phyloP scores from a whole-genome alignment of 2,797 vertebrate genomes.

The Margarornis squamiger region DNA sequence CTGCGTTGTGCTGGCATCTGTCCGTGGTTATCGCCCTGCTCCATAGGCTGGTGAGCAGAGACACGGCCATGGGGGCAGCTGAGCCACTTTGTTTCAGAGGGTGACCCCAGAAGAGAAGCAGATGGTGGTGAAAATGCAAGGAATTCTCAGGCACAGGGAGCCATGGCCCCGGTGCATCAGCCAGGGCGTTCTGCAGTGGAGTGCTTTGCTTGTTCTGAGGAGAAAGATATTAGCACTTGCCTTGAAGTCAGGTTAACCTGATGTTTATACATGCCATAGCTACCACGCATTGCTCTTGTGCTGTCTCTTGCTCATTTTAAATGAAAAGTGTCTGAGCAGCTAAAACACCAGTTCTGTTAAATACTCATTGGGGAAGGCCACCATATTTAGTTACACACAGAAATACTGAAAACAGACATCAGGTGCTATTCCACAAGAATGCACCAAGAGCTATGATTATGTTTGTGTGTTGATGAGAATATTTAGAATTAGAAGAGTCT shows the following conservation, averaged over 20 bases:
- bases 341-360: not conserved
- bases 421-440: not conserved
- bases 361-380: not conserved
- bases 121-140: not conserved
- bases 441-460: not conserved
- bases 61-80: rapidly evolving
- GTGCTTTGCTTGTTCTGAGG: not conserved
- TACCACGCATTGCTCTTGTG: not conserved
- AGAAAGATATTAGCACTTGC: not conserved
- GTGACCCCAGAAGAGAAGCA: not conserved
- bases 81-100: no score
- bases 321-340: not conserved
- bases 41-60: rapidly evolving
- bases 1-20: rapidly evolving
- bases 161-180: rapidly evolving
- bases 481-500: not conserved
- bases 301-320: not conserved
- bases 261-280: not conserved
- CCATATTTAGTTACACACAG: not conserved
- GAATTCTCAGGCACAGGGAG: not conserved
- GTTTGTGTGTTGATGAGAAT: not conserved
- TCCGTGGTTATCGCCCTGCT: not conserved
- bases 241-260: not conserved
- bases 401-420: not conserved
- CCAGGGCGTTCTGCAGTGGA: not conserved